Evolutionary conservation across 2,888 invertebrate genomes (phyloP), one percentile per base, ranked within the genome.

Genomic region (Orthonevra nobilis): DNA sequence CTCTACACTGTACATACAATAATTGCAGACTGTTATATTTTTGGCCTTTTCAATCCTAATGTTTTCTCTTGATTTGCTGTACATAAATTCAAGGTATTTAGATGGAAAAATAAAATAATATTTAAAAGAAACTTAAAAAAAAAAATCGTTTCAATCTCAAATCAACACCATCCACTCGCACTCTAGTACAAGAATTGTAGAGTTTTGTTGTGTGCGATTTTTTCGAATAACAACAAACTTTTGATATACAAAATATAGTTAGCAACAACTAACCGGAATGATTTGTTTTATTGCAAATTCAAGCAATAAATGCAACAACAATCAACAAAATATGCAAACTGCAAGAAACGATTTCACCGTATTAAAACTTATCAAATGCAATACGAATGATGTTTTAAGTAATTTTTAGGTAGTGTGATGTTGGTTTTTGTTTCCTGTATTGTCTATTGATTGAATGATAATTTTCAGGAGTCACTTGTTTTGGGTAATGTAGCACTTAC

Each of bases 51-150:
- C 89, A 86, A 86, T 89, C 87, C 86, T 89, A 89, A 88, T 89
- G 87, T 89, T 89, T 89, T 89, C 88, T 86, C 85, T 89, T 88
- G 89, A 89, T 88, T 89, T 89, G 87, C 87, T 89, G 89, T 89
- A 89, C 89, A 89, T 89, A 86, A 87, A 86, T 85, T 88, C 89
- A 89, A 89, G 89, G 89, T 89, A 89, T 85, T 85, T 84, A 73
- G 48, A 73, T 54, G 44, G 34, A 75, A 44, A 19, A 68, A 36
- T 23, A 23, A 12, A 44, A 48, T 54, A 52, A 56, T 36, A 48
- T 5, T 1, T 19, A 28, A 70, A 56, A 36, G 14, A 17, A 54
- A 2, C 38, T 9, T 5, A 40, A 48, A 70, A 74, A 54, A 34
- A 15, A 34, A 10, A 48, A 63, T 48, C 6, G 1, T 44, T 9